Percentiles rank a stretch among this genome's conserved stretches.
Conservation (phyloP, 2,797 vertebrate genomes). For the Rhinoraja longicauda region DNA sequence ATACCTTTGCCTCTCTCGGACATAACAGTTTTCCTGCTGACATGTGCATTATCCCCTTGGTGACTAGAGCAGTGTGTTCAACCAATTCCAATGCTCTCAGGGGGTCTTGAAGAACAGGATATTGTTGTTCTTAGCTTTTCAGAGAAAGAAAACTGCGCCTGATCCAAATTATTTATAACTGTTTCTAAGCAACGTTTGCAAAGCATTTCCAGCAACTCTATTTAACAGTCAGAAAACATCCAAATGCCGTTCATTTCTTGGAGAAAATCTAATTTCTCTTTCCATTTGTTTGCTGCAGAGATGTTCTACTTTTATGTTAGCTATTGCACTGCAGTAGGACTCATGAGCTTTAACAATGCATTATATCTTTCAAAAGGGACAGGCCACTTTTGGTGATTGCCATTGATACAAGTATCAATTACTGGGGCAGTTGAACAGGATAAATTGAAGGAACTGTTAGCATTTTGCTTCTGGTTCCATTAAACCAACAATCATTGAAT, state of each 20-base stretch:
- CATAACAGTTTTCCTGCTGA: not conserved
- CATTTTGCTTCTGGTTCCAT: not conserved
- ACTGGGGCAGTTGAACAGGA: too few relatives aligned
- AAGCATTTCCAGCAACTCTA: not conserved
- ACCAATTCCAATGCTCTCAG: not conserved
- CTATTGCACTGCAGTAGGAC: not conserved
- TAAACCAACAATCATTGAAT: too few relatives aligned
- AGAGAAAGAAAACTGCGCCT: not conserved
- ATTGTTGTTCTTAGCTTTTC: not conserved
- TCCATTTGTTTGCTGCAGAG: not conserved
- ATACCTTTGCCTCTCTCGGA: not conserved
- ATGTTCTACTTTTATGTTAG: not conserved
- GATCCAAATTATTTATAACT: not conserved
- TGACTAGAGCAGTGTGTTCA: not conserved
- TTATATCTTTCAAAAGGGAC: not conserved
- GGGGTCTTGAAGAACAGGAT: not conserved
- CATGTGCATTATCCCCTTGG: not conserved
- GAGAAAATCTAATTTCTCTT: not conserved
- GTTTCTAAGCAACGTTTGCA: constrained; percentile 18
- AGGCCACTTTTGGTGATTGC: not conserved
- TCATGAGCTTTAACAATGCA: not conserved
- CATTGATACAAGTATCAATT: not conserved
- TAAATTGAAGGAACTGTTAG: not conserved
- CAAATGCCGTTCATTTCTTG: not conserved
- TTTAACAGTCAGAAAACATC: constrained; percentile 21